Evolutionary conservation across 2,888 invertebrate species (phyloP), one percentile per base, ranked within the genome.

Genomic region (Lochmaea capreae): DNA sequence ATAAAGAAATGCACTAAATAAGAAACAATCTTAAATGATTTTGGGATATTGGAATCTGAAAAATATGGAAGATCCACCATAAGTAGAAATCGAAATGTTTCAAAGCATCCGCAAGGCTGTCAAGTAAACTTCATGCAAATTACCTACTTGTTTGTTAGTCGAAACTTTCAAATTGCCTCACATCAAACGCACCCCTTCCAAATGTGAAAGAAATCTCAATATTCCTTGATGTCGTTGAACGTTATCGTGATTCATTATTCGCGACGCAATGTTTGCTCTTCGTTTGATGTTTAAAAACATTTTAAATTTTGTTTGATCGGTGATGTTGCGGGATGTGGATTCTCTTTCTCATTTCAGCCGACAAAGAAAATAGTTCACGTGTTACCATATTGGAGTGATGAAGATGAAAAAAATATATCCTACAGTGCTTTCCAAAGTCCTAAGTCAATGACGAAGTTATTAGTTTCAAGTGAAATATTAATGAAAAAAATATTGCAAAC

Each of bases 151-250:
- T 54, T 54, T 18, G 54, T 54, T 8, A 54, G 54, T 18, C 54
- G 16, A 54, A 54, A 54, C 54, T 54, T 54, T 9, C 3, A 18
- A 54, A 54, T 54, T 54, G 54, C 54, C 16, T 54, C 54, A 54
- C 54, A 18, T 54, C 54, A 54, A 54, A 54, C n/a, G 54, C 54
- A 18, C 18, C 54, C 18, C 54, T 18, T 16, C 10, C 18, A 54
- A 54, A 54, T 54, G 18, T 54, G 10, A 54, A 54, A 54, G 52
- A 18, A 18, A 54, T 54, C 54, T 54, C 54, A 54, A 54, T 54
- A 54, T 18, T 54, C 16, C 10, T 18, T 16, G 54, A 18, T 54
- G 54, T 10, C 54, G 54, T 54, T 54, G 54, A 54, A 54, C 18
- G 54, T 54, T 16, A 54, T 54, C 54, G 18, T 2, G 16, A 54